Evolutionary conservation across 2,888 invertebrate genomes (phyloP).

Genomic region (Drosophila testacea): DNA sequence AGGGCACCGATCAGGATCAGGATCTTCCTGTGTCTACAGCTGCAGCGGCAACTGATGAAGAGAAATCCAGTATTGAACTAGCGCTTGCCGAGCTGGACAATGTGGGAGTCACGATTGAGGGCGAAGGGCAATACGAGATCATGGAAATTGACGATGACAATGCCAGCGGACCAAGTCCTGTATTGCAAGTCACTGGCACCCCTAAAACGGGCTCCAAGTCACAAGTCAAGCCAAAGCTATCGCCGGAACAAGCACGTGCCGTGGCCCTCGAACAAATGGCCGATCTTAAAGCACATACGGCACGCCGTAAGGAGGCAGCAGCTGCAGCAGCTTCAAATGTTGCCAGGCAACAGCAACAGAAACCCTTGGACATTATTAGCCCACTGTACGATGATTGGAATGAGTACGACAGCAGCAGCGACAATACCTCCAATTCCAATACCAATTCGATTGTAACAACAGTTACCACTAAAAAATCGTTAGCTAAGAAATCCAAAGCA

Average conservation of each 20-base stretch:
- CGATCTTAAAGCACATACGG: slow-evolving; percentile 57
- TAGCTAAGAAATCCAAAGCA: slow-evolving; percentile 21
- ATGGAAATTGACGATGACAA: slow-evolving; percentile 82
- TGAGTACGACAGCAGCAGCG: slow-evolving; percentile 78
- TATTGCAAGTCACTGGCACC: slow-evolving; percentile 6
- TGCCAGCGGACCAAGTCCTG: slow-evolving; percentile 28
- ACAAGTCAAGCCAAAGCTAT: slow-evolving; percentile 56
- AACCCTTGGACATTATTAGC: slow-evolving; percentile 72
- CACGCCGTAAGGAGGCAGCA: slow-evolving; percentile 71
- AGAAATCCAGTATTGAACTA: slow-evolving; percentile 52
- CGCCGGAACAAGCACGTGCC: slow-evolving; percentile 81
- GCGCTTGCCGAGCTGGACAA: slow-evolving; percentile 59
- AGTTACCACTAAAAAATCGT: slow-evolving; percentile 31
- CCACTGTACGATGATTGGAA: slow-evolving; percentile 84
- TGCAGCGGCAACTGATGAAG: not conserved
- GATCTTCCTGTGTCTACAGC: slow-evolving; percentile 8
- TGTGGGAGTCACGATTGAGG: slow-evolving; percentile 83
- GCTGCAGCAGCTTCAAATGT: not conserved
- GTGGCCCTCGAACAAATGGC: slow-evolving; percentile 84
- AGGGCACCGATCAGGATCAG: slow-evolving; percentile 86
- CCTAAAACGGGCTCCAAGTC: slow-evolving; percentile 6
- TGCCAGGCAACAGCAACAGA: slow-evolving; percentile 47
- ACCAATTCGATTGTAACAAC: slow-evolving; percentile 1
- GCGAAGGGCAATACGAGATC: slow-evolving; percentile 83
- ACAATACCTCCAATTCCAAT: slow-evolving; percentile 23